A percentile compares a stretch with the other conserved stretches of the same genome.
Conservation (phyloP, 1,140 invertebrate species). For the Drosophila kikkawai region DNA sequence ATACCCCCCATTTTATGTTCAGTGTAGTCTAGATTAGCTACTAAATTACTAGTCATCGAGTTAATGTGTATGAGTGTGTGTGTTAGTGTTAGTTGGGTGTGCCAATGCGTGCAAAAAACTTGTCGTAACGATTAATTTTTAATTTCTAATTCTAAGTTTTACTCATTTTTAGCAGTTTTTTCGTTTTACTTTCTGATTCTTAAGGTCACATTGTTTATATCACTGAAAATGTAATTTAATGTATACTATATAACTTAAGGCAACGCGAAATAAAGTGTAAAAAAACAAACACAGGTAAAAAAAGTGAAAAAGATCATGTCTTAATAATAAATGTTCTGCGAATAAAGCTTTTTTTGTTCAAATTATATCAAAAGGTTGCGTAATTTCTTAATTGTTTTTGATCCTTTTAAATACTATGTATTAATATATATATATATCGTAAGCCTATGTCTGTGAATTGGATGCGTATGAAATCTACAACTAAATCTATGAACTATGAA, state of each 20-base stretch:
- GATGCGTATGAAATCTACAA: constrained; percentile 62
- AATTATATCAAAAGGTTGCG: constrained; percentile 64
- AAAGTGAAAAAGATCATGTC: constrained; percentile 34
- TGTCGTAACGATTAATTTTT: constrained; percentile 57
- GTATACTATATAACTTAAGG: constrained; percentile 59
- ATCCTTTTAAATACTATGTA: constrained; percentile 34
- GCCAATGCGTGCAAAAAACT: constrained; percentile 76
- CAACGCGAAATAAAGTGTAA: constrained; percentile 31
- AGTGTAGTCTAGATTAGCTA: constrained; percentile 66
- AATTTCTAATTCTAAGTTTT: constrained; percentile 62
- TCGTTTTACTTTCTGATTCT: constrained; percentile 51
- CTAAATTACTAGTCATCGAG: constrained; percentile 48
- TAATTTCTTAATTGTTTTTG: constrained; percentile 26
- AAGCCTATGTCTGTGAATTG: constrained; percentile 49
- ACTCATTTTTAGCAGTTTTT: constrained; percentile 49
- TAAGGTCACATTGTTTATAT: constrained; percentile 82
- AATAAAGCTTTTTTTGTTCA: constrained; percentile 64
- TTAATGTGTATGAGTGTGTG: constrained; percentile 1
- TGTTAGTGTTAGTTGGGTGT: constrained; percentile 44
- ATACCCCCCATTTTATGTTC: constrained; percentile 18
- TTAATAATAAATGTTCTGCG: constrained; percentile 39
- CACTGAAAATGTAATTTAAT: constrained; percentile 73
- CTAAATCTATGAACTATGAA: constrained; percentile 60
- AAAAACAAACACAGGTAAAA: constrained; percentile 30
- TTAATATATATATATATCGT: constrained; percentile 35